Evolutionary conservation across 2,113 vertebrate genomes (phyloP).

Genomic region (Brachypodius melanocephalos): DNA sequence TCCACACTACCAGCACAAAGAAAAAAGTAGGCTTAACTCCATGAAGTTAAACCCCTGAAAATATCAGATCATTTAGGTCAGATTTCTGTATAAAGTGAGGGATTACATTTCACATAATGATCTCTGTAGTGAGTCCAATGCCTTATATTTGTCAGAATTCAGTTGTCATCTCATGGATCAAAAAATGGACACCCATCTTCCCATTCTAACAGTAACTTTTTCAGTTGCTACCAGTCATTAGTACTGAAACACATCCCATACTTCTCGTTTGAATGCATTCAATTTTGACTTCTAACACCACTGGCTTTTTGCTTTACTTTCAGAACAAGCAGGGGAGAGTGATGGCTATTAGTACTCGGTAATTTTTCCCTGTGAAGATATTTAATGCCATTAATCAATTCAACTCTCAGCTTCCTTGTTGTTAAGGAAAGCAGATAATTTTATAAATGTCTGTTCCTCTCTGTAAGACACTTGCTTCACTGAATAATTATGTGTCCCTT

Average conservation of each 20-base stretch:
- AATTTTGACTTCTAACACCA: constrained; percentile 12
- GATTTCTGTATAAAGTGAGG: not conserved
- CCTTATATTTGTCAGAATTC: not conserved
- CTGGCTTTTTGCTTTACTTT: not conserved
- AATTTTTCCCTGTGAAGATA: not conserved
- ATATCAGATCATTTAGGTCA: not conserved
- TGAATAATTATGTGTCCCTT: not conserved
- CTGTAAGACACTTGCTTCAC: not conserved
- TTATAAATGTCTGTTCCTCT: not conserved
- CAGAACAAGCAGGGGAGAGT: not conserved
- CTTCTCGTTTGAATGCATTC: not conserved
- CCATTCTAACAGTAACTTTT: not conserved
- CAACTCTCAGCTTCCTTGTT: not conserved
- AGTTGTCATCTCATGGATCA: not conserved
- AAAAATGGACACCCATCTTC: not conserved
- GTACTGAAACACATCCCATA: not conserved
- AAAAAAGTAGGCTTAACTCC: not conserved
- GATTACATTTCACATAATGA: constrained; percentile 19
- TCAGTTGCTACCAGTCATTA: not conserved
- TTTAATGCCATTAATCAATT: not conserved
- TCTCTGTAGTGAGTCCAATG: not conserved
- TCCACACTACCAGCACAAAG: not conserved
- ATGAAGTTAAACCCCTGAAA: not conserved
- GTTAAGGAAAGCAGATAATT: not conserved
- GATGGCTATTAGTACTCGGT: not conserved